Percentiles rank a stretch among this genome's conserved stretches.
Evolutionary conservation across 2,888 invertebrate species (phyloP).

Genomic region (Pollenia amentaria): DNA sequence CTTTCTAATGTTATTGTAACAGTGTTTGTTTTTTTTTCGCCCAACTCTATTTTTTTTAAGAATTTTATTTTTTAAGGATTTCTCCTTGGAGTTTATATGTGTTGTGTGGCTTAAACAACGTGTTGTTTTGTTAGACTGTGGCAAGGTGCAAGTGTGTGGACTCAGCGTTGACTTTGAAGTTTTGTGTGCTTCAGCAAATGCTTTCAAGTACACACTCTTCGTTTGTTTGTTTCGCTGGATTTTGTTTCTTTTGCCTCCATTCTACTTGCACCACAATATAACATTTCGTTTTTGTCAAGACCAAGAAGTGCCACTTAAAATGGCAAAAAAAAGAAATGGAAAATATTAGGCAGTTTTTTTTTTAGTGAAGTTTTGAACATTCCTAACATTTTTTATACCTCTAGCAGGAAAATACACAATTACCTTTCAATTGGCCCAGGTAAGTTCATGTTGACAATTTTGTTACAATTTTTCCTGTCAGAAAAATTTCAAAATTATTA

Average conservation of each 20-base stretch:
- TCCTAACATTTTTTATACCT: slow-evolving; percentile 1
- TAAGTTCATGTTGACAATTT: slow-evolving; percentile 41
- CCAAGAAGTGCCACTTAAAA: slow-evolving; percentile 64
- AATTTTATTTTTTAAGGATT: slow-evolving; percentile 10
- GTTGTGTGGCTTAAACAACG: slow-evolving; percentile 33
- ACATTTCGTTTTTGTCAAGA: slow-evolving; percentile 61
- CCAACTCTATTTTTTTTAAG: slow-evolving; percentile 33
- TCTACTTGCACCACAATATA: slow-evolving; percentile 35
- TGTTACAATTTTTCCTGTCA: slow-evolving; percentile 24
- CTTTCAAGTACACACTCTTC: slow-evolving; percentile 71
- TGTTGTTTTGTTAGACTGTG: slow-evolving; percentile 53
- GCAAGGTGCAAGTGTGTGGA: not conserved
- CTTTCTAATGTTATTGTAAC: slow-evolving; percentile 71
- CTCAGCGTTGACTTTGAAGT: slow-evolving; percentile 72
- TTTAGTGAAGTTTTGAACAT: slow-evolving; percentile 53
- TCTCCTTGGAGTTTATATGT: not conserved
- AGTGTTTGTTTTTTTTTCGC: slow-evolving; percentile 62
- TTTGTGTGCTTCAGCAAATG: slow-evolving; percentile 62
- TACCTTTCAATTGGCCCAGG: slow-evolving; percentile 68
- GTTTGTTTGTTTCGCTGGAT: slow-evolving; percentile 55
- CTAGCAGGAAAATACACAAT: slow-evolving; percentile 56
- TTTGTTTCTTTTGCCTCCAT: not conserved
- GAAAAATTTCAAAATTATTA: slow-evolving; percentile 22
- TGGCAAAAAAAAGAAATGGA: slow-evolving; percentile 43
- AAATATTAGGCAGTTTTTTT: slow-evolving; percentile 20